Evolutionary conservation across 1,140 invertebrate genomes (phyloP).

Genomic region (Pectinophora gossypiella): DNA sequence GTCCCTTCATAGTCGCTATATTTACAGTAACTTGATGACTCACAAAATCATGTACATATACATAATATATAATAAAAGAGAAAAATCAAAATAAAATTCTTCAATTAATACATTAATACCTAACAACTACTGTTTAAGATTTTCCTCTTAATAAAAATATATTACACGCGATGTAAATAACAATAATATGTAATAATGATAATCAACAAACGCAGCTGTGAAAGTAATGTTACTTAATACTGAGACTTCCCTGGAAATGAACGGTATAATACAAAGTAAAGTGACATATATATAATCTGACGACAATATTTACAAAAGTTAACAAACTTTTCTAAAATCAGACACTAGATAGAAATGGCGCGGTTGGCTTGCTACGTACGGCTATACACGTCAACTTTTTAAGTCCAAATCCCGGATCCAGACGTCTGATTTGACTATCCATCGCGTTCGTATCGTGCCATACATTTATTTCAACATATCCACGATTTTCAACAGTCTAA

Average conservation of each 20-base stretch:
- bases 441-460: too few relatives aligned
- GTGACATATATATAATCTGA: constrained; percentile 36
- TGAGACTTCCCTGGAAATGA: constrained; percentile 56
- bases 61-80: constrained; percentile 67
- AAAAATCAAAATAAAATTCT: constrained; percentile 72
- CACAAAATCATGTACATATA: constrained; percentile 66
- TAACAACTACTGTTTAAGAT: constrained; percentile 71
- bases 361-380: too few relatives aligned
- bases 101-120: constrained; percentile 71
- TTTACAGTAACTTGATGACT: constrained; percentile 65
- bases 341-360: constrained; percentile 15
- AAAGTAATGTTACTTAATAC: constrained; percentile 51
- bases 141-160: constrained; percentile 72
- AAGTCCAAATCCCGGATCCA: too few relatives aligned
- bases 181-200: constrained; percentile 44
- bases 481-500: too few relatives aligned
- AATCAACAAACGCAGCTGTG: constrained; percentile 54
- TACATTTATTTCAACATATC: too few relatives aligned
- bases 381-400: too few relatives aligned
- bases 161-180: constrained; percentile 65
- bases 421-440: too few relatives aligned
- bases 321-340: constrained; percentile 50
- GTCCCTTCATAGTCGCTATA: constrained; percentile 52
- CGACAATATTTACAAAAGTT: constrained; percentile 68
- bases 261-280: constrained; percentile 57